Base-by-base conservation (phyloP, 2,888 invertebrate genomes). In the Metopia argyrocephala region DNA sequence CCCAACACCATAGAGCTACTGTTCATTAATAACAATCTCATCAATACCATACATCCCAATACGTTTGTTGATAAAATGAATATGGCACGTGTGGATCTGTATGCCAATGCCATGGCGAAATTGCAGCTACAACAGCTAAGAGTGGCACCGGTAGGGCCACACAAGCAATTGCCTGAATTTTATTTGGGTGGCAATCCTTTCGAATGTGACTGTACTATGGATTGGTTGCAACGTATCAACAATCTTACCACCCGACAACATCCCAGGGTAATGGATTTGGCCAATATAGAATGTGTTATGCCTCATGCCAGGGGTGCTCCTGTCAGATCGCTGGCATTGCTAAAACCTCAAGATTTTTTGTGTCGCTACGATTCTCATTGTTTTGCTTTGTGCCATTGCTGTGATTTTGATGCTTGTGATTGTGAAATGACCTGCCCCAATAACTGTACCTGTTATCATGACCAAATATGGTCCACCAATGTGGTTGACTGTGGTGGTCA, bases 341-440 rank as follows among this genome's bases (percentile, higher is more conserved):
- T 96, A 64, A 94, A 94, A 86, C 93, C 96, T n/a, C 94, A 95
- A 86, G 96, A 97, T 90, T 97, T 97, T 91, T 93, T 98, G 86
- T 98, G 97, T 91, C 94, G 94, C 87, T 98, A 98, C 92, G 95
- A 96, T 89, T 95, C 96, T 78, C 97, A 97, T 90, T 98, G 98
- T 91, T 98, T 97, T 91, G 96, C 97, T 7, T 92, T 97, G 79
- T 98, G 98, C 90, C 96, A 97, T 89, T 98, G 98, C 91, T 98
- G 98, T 90, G 97, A 97, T 89, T 98, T 97, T 88, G 97, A 97
- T 89, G 97, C 96, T 80, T 98, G 98, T 91, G 98, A 98, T 91
- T 98, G 98, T 91, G 97, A 98, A 92, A 98, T 97, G 96, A 97
- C 96, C 79, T 98, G 98, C 87, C 98, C 98, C 54, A 93, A 94